Percentiles rank a stretch among this genome's conserved stretches.
These are phyloP conservation scores for Phalacrocorax brasilianus DNA, from an alignment of 2,113 vertebrate genomes.

Conservation along the genomic window DNA sequence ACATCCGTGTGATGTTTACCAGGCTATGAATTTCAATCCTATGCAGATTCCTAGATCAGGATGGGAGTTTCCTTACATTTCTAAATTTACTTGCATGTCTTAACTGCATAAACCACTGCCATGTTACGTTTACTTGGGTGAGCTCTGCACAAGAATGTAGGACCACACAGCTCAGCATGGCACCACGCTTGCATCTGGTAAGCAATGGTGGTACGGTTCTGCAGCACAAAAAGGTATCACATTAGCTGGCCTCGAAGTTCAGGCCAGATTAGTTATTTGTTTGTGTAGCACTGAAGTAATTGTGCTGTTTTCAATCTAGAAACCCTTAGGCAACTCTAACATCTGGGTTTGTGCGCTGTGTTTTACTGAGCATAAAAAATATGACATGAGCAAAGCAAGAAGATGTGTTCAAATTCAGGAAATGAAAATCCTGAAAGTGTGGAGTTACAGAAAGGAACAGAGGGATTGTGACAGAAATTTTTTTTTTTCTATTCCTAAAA, in stretches of 20 bases:
- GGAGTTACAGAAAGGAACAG: not conserved
- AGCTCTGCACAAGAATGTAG: not conserved
- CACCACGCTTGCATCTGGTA: not conserved
- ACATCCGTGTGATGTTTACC: not conserved
- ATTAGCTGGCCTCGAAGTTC: not conserved
- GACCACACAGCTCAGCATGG: not conserved
- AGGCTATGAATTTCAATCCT: not conserved
- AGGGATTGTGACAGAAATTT: not conserved
- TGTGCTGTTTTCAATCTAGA: not conserved
- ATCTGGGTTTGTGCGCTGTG: not conserved
- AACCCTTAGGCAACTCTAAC: not conserved
- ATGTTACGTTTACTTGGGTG: not conserved
- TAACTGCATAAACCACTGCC: not conserved
- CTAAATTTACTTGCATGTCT: not conserved
- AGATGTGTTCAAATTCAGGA: not conserved
- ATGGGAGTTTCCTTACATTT: not conserved
- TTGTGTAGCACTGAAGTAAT: not conserved
- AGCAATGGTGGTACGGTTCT: not conserved
- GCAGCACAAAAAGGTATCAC: not conserved
- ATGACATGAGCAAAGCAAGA: not conserved
- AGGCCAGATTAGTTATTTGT: not conserved
- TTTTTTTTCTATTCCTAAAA: not conserved
- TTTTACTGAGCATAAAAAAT: not conserved
- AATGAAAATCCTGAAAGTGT: not conserved
- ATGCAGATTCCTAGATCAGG: not conserved